These are phyloP conservation scores for Eurytoma adleriae DNA, from an alignment of 2,888 invertebrate species.

Conservation along the genomic window DNA sequence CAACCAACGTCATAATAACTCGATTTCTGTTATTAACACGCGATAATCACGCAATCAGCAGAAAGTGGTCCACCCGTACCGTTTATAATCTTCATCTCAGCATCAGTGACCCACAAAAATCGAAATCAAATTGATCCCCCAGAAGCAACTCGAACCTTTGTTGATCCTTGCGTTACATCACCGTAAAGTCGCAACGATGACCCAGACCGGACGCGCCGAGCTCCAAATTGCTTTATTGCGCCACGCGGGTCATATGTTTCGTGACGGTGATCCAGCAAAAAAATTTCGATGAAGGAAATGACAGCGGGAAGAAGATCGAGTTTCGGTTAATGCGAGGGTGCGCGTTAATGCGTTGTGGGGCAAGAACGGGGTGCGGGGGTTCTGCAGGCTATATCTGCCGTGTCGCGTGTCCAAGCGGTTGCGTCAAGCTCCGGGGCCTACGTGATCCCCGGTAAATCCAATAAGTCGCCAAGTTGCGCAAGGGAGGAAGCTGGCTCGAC, in stretches of 20 bases:
- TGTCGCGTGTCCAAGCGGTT: neutral
- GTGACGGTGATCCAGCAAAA: constrained; percentile 26
- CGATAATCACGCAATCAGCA: constrained; percentile 42
- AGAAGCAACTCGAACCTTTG: too few relatives aligned
- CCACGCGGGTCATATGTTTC: constrained; percentile 27
- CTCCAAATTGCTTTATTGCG: constrained; percentile 21
- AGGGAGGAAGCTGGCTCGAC: constrained; percentile 26
- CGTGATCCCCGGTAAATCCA: constrained; percentile 18
- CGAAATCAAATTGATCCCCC: constrained; percentile 45
- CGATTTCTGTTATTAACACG: constrained; percentile 14
- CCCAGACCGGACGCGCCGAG: neutral
- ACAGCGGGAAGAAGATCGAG: neutral
- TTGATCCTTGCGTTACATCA: neutral
- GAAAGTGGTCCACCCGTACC: constrained; percentile 18
- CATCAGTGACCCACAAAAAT: constrained; percentile 19
- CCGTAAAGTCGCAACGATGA: neutral
- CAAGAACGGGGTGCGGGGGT: too few relatives aligned
- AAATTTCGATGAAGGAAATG: neutral
- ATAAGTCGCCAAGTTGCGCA: constrained; percentile 36
- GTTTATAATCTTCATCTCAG: neutral
- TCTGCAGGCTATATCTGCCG: neutral
- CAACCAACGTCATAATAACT: neutral
- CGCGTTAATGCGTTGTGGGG: neutral
- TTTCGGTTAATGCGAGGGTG: constrained; percentile 1
- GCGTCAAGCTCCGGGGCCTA: neutral